phyloP scores from a whole-genome alignment of 2,113 vertebrate genomes.

The Oceanodroma tethys region DNA sequence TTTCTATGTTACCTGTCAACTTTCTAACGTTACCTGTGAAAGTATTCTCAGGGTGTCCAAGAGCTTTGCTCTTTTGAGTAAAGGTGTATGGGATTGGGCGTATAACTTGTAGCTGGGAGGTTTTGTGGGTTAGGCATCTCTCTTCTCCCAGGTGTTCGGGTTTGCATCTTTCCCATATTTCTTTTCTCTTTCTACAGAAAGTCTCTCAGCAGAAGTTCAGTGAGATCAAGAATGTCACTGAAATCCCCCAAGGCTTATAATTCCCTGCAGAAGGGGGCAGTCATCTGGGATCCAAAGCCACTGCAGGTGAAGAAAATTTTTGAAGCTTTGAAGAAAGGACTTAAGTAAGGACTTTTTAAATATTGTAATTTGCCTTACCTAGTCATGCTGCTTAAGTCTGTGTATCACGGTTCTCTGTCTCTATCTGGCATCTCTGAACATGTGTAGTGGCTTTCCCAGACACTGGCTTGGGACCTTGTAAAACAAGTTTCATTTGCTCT shows the following conservation, averaged over 20 bases:
- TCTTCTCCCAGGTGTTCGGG: not conserved
- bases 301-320: slow-evolving; percentile 90
- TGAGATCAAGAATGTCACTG: slow-evolving; percentile 75
- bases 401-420: not conserved
- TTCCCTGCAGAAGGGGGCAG: slow-evolving; percentile 71
- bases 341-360: slow-evolving; percentile 79
- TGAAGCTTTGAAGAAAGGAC: slow-evolving; percentile 87
- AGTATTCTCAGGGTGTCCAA: not conserved
- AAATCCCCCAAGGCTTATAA: slow-evolving; percentile 77
- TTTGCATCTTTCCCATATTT: not conserved
- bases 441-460: not conserved
- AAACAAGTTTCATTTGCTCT: not conserved
- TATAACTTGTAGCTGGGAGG: rapidly evolving
- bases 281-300: slow-evolving; percentile 78
- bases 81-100: rapidly evolving
- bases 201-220: slow-evolving; percentile 74
- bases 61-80: rapidly evolving
- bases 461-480: not conserved
- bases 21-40: not conserved
- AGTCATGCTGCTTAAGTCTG: not conserved
- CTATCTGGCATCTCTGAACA: not conserved
- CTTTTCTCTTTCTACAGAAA: slow-evolving; percentile 54
- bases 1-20: not conserved
- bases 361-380: not conserved
- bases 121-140: not conserved